Base-by-base conservation (phyloP, 64 coral and sea anemone species). In the Trachythela sp. region DNA sequence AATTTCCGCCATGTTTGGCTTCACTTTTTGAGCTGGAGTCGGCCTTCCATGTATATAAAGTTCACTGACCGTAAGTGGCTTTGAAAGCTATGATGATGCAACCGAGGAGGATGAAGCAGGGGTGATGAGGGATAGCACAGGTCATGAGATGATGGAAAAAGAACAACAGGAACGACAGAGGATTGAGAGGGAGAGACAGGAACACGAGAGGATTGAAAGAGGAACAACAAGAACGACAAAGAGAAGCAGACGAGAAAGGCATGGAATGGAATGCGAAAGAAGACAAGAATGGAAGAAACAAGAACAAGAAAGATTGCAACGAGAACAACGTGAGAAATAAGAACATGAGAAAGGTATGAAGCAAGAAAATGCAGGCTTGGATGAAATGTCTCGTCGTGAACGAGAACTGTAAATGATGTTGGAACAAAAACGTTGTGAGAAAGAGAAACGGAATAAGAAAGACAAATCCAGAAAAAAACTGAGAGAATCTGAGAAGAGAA, bases 361-460 rank as follows among this genome's bases (percentile, higher is more conserved):
- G n/a, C n/a, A 35, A 35, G 33, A 35, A n/a, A n/a, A n/a, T n/a
- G n/a, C n/a, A 1, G 68, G 29, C 17, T 72, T 31, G 2, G 68
- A 72, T 72, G 68, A 72, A 72, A 72, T 72, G 68, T 72, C 68
- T 27, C 68, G 68, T 72, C 68, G 68, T 72, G 33, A 27, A 35
- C 68, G 68, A 27, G 68, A 72, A 35, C 33, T 72, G 14, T 14
- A 72, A 35, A 72, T 72, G 68, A 72, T 72, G 68, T 22, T 72
- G 14, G 68, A 72, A 35, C 24, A 72, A 72, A 35, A 72, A 72
- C 68, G 68, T 1, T 26, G 68, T 26, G 68, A 72, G 24, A 72
- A 72, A 72, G 68, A 72, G 24, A 27, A 31, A 35, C 68, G 68
- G 68, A 72, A 72, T 26, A 24, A 1, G 68, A 72, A 72, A 14